Evolutionary conservation across 2,113 vertebrate species (phyloP), one percentile per base, ranked within the genome.

Genomic region (Ranitomeya imitator): DNA sequence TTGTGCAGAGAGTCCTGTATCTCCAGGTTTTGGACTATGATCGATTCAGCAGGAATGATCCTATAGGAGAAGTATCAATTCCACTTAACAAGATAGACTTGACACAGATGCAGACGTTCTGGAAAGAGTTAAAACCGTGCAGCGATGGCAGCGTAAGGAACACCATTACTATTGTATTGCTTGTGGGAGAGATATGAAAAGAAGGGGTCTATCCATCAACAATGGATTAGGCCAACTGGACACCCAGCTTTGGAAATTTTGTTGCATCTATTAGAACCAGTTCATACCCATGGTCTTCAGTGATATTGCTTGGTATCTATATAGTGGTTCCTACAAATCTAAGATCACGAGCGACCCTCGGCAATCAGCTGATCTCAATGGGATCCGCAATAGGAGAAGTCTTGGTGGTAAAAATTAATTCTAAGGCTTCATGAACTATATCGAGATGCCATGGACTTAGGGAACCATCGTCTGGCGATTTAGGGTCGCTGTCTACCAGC

Each of bases 91-190:
- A 99, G 93, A 94, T 99, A 92, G 98, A 99, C 92, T 95, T 99
- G 92, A 97, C 96, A 67, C 97, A 99, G 95, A 99, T 98, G 97
- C 98, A 99, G 95, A 97, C 98, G 73, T 97, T 99, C 94, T 99
- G 98, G 98, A 99, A 99, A 94, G 98, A 99, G 90, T 95, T 99
- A 90, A 98, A 99, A 92, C 98, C 98, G 23, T 99, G 98, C 95
- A 99, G 97, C 0, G 98, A 99, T n/a, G 98, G 98, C 94, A 99
- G 98, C 2, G 98, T 99, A 96, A 98, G 98, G 31, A 63, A 31
- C 26, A 19, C 18, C 71, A 45, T 73, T 73, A 37, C 19, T 52
- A 16, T 74, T 74, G 45, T 76, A 11, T 76, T 1, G 14, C 19
- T 74, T 45, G 51, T 45, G 45, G 45, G 16, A 18, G 37, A 16